Evolutionary conservation across 1,140 invertebrate species (phyloP).

Genomic region (Neodiprion virginianus): DNA sequence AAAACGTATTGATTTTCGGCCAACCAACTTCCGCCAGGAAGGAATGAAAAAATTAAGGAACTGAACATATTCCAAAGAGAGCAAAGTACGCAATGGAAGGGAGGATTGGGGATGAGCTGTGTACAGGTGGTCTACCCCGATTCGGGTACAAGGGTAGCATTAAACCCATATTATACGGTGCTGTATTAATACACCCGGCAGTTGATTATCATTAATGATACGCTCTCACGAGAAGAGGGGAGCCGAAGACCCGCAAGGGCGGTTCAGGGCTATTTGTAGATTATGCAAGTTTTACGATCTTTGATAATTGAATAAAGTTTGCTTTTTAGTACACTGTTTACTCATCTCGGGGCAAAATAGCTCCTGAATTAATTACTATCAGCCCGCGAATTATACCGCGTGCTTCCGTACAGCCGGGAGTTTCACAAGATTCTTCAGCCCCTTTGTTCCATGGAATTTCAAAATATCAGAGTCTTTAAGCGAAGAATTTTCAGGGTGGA

Average conservation of each 20-base stretch:
- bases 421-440: too few species aligned
- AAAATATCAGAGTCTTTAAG: too few species aligned
- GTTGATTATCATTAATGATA: slow-evolving; percentile 8
- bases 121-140: slow-evolving; percentile 1
- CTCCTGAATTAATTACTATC: neutral
- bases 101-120: neutral
- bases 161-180: neutral
- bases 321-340: slow-evolving; percentile 1
- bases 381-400: too few species aligned
- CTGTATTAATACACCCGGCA: slow-evolving; percentile 10
- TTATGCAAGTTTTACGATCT: slow-evolving; percentile 49
- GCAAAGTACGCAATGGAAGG: too few species aligned
- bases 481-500: too few species aligned
- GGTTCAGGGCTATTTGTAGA: slow-evolving; percentile 38
- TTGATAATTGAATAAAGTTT: slow-evolving; percentile 27
- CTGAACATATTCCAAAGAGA: too few species aligned
- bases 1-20: too few species aligned
- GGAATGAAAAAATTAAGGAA: too few species aligned
- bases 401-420: too few species aligned
- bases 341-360: neutral
- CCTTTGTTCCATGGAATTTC: too few species aligned
- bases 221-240: neutral
- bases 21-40: too few species aligned
- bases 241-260: slow-evolving; percentile 4
- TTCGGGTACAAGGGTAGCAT: neutral